These are phyloP conservation scores for Heliangelus exortis DNA, from an alignment of 2,797 vertebrate genomes.

Conservation along the genomic window DNA sequence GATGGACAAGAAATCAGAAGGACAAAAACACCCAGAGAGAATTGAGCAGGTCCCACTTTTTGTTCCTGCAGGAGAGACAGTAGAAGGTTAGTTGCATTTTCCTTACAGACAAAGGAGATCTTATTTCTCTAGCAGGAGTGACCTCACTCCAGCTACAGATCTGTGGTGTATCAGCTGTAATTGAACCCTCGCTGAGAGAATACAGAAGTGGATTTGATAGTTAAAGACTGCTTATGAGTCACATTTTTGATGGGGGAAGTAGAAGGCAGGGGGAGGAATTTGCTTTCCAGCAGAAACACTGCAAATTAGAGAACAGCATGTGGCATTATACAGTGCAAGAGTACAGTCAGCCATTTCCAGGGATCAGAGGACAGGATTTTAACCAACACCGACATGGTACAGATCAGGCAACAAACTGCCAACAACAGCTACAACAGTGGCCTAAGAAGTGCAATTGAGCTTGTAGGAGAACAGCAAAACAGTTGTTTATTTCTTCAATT, in stretches of 20 bases:
- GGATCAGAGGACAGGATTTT: constrained; percentile 23
- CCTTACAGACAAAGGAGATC: constrained; percentile 58
- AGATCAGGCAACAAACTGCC: constrained; percentile 11
- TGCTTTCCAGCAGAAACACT: constrained; percentile 58
- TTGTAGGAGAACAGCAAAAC: background rate
- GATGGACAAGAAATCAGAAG: constrained; percentile 55
- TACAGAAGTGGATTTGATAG: constrained; percentile 57
- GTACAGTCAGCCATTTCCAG: constrained; percentile 40
- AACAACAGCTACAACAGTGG: background rate
- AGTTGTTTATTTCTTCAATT: background rate
- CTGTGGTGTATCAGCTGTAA: constrained; percentile 57
- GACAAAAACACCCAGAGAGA: constrained; percentile 57
- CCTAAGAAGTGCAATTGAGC: background rate
- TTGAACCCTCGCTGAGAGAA: constrained; percentile 61
- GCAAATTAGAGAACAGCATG: constrained; percentile 47
- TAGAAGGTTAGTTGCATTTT: constrained; percentile 74
- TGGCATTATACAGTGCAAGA: constrained; percentile 3
- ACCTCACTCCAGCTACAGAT: constrained; percentile 67
- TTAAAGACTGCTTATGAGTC: constrained; percentile 66
- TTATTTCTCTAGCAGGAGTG: constrained; percentile 56
- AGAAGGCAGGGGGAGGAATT: background rate
- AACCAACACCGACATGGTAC: constrained; percentile 16
- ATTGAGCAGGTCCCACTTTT: constrained; percentile 58
- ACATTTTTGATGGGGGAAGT: constrained; percentile 32
- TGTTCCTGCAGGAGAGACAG: constrained; percentile 75